Percentiles rank a stretch among this genome's conserved stretches.
phyloP scores from a whole-genome alignment of 2,888 invertebrate genomes.

The Escarpia spicata region DNA sequence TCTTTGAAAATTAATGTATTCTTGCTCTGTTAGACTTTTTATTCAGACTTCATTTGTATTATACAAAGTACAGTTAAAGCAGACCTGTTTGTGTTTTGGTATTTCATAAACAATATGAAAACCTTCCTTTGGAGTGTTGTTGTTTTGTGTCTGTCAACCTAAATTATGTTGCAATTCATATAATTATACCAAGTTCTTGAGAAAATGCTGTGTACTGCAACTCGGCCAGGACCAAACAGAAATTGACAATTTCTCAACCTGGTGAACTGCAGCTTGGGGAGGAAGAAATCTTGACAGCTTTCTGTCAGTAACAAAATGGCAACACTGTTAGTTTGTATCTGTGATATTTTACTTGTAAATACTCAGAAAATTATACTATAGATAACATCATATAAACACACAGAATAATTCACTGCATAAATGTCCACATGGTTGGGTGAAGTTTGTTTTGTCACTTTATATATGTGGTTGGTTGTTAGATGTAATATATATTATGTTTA shows the following conservation, averaged over 20 bases:
- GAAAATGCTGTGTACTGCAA: neutral
- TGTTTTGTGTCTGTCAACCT: neutral
- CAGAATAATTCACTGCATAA: too few relatives aligned
- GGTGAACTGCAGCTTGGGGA: neutral
- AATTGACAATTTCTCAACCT: neutral
- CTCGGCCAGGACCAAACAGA: neutral
- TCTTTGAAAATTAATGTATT: neutral
- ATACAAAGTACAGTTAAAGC: neutral
- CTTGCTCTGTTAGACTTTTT: neutral
- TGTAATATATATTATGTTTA: too few relatives aligned
- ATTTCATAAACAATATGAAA: neutral
- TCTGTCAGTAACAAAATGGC: neutral
- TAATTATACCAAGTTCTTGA: neutral
- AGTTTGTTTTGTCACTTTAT: too few relatives aligned
- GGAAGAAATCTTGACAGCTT: neutral
- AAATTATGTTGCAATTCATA: neutral
- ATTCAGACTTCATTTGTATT: neutral
- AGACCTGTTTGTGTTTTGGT: neutral
- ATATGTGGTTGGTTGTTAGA: too few relatives aligned
- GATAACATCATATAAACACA: too few relatives aligned
- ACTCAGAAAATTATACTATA: too few relatives aligned
- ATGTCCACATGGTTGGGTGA: too few relatives aligned
- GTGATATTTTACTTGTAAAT: too few relatives aligned
- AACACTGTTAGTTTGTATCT: neutral
- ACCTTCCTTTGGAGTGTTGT: neutral